Conservation (phyloP, 2,797 vertebrate genomes). For the Peromyscus aztecus region DNA sequence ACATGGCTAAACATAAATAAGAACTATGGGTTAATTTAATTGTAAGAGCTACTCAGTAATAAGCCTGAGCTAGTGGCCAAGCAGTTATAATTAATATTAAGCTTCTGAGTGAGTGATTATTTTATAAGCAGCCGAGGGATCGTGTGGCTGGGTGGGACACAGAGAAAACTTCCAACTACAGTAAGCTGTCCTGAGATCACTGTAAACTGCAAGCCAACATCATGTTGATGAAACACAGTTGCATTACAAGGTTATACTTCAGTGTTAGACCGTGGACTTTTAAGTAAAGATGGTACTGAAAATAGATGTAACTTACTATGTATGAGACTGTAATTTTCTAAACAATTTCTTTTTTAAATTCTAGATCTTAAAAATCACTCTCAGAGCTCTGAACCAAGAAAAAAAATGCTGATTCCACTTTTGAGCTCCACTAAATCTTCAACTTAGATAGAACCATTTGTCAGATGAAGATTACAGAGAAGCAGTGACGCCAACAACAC, state of each 20-base stretch:
- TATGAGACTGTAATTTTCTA: background rate
- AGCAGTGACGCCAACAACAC: background rate
- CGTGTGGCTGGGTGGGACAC: too few species aligned
- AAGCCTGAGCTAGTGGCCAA: too few species aligned
- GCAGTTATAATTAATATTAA: too few species aligned
- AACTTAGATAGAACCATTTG: slow-evolving; percentile 23
- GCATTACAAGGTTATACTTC: background rate
- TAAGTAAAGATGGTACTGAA: background rate
- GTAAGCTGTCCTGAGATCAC: background rate
- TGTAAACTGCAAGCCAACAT: background rate
- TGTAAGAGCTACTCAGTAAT: too few species aligned
- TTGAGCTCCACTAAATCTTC: background rate
- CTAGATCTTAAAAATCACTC: slow-evolving; percentile 1
- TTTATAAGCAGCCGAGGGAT: too few species aligned
- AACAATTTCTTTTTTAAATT: background rate
- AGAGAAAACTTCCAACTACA: too few species aligned
- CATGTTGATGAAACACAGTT: background rate
- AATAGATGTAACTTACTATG: background rate
- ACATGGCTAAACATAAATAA: too few species aligned
- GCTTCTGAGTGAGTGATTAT: too few species aligned
- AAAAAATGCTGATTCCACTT: background rate
- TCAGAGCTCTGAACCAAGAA: background rate
- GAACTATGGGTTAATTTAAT: too few species aligned
- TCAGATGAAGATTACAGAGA: slow-evolving; percentile 2
- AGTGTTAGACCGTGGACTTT: background rate